Evolutionary conservation across 2,888 invertebrate genomes (phyloP), one percentile per base, ranked within the genome.

Genomic region (Sepiola atlantica): DNA sequence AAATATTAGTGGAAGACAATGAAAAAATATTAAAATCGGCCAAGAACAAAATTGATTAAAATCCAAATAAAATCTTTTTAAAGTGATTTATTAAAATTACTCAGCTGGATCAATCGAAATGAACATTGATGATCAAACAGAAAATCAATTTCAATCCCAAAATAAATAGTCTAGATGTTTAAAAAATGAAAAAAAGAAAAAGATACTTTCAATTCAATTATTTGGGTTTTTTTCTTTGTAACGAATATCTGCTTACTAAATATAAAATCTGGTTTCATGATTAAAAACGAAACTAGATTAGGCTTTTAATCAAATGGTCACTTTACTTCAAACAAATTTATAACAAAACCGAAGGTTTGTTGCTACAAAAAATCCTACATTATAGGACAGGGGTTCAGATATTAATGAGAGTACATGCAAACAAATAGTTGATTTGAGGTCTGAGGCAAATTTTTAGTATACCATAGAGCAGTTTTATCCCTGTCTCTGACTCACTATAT

Each of bases 41-140:
- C 0, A 77, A 61, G 28, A 28, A 77, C n/a, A 77, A 45, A 45
- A 77, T 77, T 77, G 77, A 77, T 77, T 77, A 77, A 77, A 77
- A n/a, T 77, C n/a, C 77, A 32, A 77, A 18, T 18, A 32, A 24
- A 77, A 77, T 77, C 77, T 77, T 77, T 77, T 32, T 77, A 77
- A 77, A n/a, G 32, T 77, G 77, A 77, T 77, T 32, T 77, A 32
- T 32, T 77, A 77, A 77, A 77, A 77, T 77, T 77, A 77, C n/a
- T 14, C 77, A 77, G 32, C 77, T 77, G n/a, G 77, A 77, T 77
- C 77, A 77, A 77, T 32, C 12, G 77, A 77, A 77, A 14, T 77
- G 77, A 77, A 77, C 77, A n/a, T 77, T 77, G 77, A 77, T 77
- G 77, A n/a, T 77, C n/a, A 77, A 77, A 77, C n/a, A 77, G 61